A percentile compares a stretch with the other conserved stretches of the same genome.
phyloP scores from a whole-genome alignment of 2,113 vertebrate genomes.

The Scomber scombrus region DNA sequence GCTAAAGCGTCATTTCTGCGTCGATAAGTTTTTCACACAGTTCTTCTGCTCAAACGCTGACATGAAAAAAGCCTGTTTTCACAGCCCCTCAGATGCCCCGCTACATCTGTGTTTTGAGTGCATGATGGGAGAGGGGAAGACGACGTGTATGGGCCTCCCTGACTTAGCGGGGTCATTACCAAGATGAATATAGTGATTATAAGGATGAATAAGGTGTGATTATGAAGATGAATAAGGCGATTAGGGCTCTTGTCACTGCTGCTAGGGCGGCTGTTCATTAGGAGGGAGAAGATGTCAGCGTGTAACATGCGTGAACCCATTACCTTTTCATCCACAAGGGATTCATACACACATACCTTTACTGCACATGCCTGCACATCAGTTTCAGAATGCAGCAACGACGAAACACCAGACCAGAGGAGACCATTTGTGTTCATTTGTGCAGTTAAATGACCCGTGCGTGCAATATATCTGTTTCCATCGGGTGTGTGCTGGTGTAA shows the following conservation, averaged over 20 bases:
- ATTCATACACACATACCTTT: constrained; percentile 37
- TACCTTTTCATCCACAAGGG: constrained; percentile 52
- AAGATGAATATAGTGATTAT: constrained; percentile 81
- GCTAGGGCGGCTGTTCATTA: constrained; percentile 63
- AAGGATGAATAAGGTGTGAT: constrained; percentile 78
- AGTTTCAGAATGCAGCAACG: not conserved
- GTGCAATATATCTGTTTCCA: constrained; percentile 41
- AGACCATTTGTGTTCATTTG: constrained; percentile 57
- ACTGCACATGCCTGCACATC: constrained; percentile 9
- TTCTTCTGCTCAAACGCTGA: constrained; percentile 28
- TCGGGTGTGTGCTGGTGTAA: not conserved
- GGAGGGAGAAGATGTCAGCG: constrained; percentile 33
- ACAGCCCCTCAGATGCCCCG: not conserved
- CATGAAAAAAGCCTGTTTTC: constrained; percentile 48
- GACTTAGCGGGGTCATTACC: constrained; percentile 69
- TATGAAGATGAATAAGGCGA: constrained; percentile 81
- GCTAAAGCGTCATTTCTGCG: constrained; percentile 18
- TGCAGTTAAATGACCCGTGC: constrained; percentile 49
- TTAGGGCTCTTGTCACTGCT: constrained; percentile 73
- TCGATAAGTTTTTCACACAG: constrained; percentile 29
- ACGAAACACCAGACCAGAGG: not conserved
- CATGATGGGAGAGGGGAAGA: not conserved
- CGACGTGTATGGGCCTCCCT: constrained; percentile 36
- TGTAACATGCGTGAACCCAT: constrained; percentile 62
- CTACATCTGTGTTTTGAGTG: constrained; percentile 11